phyloP scores from a whole-genome alignment of 2,797 vertebrate genomes.

The Percopsis omiscomaycus region DNA sequence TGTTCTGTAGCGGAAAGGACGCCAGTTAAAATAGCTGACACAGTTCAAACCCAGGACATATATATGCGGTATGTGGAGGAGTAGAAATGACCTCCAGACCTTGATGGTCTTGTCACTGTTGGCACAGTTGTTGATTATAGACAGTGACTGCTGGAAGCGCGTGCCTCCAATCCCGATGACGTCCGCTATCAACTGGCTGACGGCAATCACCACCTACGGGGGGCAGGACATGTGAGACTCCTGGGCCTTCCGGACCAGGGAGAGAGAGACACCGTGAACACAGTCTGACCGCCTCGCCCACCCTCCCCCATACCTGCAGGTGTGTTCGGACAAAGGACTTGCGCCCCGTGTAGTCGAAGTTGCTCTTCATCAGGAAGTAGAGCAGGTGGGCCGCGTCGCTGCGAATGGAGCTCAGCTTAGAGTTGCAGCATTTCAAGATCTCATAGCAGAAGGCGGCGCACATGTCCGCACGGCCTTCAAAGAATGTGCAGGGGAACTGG shows the following conservation, averaged over 20 bases:
- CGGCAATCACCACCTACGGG: slow-evolving; percentile 93
- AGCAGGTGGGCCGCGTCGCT: slow-evolving; percentile 93
- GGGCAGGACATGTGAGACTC: background rate
- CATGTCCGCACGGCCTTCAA: slow-evolving; percentile 96
- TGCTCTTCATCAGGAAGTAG: slow-evolving; percentile 98
- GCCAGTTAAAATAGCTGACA: slow-evolving; percentile 2
- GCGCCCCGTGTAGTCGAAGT: slow-evolving; percentile 96
- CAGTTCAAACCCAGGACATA: background rate
- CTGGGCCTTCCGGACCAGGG: background rate
- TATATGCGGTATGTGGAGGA: background rate
- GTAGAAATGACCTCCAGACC: slow-evolving; percentile 70
- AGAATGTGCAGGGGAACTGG: slow-evolving; percentile 95
- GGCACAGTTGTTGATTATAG: slow-evolving; percentile 98
- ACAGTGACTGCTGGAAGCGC: slow-evolving; percentile 96
- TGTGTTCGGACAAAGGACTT: slow-evolving; percentile 96
- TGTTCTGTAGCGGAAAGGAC: slow-evolving; percentile 78
- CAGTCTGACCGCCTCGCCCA: background rate
- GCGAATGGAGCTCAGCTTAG: slow-evolving; percentile 94
- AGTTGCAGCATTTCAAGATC: slow-evolving; percentile 96
- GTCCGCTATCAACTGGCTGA: slow-evolving; percentile 97
- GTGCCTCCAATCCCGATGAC: slow-evolving; percentile 97
- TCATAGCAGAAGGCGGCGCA: slow-evolving; percentile 96
- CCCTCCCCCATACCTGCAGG: slow-evolving; percentile 61
- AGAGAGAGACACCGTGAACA: background rate
- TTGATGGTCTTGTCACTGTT: slow-evolving; percentile 95